phyloP scores from a whole-genome alignment of 2,113 vertebrate species.

The rabbit (Oryctolagus cuniculus) region DNA sequence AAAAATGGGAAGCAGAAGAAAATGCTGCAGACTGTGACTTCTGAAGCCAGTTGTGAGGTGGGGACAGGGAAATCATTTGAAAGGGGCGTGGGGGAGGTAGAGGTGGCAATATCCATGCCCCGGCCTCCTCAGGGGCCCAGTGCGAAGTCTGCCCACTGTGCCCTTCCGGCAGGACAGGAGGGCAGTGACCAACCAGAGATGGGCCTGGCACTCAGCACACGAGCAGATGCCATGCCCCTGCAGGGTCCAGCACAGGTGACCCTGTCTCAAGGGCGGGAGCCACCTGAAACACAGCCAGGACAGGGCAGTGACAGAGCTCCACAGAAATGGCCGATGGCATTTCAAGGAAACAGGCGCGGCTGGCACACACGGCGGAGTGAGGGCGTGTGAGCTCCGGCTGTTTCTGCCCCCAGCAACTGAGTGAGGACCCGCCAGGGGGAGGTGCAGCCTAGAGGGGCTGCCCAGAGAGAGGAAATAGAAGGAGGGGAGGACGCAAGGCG shows the following conservation, averaged over 20 bases:
- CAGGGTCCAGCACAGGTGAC: not conserved
- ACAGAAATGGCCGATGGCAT: slow-evolving; percentile 13
- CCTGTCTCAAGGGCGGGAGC: not conserved
- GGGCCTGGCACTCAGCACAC: not conserved
- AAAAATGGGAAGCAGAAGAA: not conserved
- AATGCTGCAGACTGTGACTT: not conserved
- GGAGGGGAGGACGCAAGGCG: not conserved
- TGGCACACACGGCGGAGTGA: not conserved
- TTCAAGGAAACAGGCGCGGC: not conserved
- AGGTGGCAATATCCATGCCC: not conserved
- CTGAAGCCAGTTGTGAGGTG: not conserved
- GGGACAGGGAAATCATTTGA: not conserved
- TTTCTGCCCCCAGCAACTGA: not conserved
- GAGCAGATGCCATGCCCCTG: not conserved
- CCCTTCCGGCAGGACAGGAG: not conserved
- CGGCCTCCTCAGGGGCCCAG: not conserved
- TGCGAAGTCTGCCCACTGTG: not conserved
- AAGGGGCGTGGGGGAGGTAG: not conserved
- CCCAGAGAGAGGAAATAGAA: not conserved
- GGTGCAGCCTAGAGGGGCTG: not conserved
- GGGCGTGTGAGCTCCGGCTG: not conserved
- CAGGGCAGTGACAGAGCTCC: not conserved
- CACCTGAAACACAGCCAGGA: not conserved
- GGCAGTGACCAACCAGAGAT: not conserved
- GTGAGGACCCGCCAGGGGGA: not conserved